Evolutionary conservation across 2,113 vertebrate species (phyloP).

Genomic region (Ptyas mucosa): DNA sequence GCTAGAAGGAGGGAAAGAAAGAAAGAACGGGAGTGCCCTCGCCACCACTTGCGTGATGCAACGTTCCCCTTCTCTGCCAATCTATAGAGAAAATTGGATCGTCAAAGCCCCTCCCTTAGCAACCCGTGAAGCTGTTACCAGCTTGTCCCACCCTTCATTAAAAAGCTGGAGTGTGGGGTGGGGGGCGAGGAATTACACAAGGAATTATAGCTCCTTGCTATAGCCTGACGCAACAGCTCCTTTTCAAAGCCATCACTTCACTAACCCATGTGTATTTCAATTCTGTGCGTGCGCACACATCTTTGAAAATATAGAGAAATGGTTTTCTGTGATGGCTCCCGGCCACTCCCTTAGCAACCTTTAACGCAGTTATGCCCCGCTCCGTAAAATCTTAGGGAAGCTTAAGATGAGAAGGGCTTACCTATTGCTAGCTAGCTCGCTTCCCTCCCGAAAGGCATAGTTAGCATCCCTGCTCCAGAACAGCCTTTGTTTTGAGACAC

Average conservation of each 20-base stretch:
- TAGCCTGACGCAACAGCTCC: not conserved
- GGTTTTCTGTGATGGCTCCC: not conserved
- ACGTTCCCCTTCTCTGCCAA: not conserved
- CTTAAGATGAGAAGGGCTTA: not conserved
- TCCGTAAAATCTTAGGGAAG: not conserved
- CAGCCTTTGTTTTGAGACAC: not conserved
- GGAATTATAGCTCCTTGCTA: not conserved
- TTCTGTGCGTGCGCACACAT: not conserved
- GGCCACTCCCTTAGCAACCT: constrained; percentile 5
- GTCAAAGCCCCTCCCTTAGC: not conserved
- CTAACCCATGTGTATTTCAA: not conserved
- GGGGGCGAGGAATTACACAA: not conserved
- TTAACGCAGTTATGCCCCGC: not conserved
- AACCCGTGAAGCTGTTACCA: not conserved
- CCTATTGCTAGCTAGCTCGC: not conserved
- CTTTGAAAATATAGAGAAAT: not conserved
- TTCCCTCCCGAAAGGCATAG: not conserved
- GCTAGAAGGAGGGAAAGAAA: not conserved
- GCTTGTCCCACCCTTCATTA: not conserved
- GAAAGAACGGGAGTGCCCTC: not conserved
- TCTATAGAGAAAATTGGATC: not conserved
- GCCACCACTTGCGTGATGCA: constrained; percentile 5
- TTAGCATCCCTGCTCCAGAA: not conserved
- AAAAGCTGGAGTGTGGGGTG: not conserved
- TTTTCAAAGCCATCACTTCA: not conserved